A percentile compares a stretch with the other conserved stretches of the same genome.
phyloP scores from a whole-genome alignment of 2,113 vertebrate genomes.

The Galemys pyrenaicus region DNA sequence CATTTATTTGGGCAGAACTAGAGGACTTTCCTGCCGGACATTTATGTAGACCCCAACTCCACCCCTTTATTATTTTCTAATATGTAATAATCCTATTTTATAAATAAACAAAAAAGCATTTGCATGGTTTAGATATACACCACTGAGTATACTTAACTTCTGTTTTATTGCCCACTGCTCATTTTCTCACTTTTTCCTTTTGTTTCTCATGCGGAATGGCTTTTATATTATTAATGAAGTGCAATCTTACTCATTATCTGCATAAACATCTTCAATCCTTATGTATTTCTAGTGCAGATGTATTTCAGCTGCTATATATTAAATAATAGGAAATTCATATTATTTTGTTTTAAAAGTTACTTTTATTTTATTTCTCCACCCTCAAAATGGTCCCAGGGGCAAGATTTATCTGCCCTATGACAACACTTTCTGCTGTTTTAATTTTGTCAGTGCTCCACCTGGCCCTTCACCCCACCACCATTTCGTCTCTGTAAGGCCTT shows the following conservation, averaged over 20 bases:
- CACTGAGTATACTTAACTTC: neutral
- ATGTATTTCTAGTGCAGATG: neutral
- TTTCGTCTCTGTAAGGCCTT: neutral
- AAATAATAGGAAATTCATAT: neutral
- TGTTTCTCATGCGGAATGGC: neutral
- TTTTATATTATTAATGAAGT: neutral
- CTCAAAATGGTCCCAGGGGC: neutral
- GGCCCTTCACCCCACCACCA: fast-evolving
- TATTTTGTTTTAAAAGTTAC: conserved; percentile 31
- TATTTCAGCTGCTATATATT: neutral
- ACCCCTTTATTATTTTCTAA: neutral
- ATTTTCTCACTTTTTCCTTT: neutral
- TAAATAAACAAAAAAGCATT: neutral
- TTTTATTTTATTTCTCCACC: conserved; percentile 10
- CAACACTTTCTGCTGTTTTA: neutral
- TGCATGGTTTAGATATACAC: neutral
- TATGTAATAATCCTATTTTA: neutral
- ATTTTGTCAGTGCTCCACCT: neutral
- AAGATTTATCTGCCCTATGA: neutral
- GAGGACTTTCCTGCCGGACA: neutral
- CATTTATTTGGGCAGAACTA: neutral
- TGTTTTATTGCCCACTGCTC: neutral
- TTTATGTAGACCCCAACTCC: neutral
- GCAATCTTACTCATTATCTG: neutral
- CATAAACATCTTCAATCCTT: neutral